Percentiles rank a stretch among this genome's conserved stretches.
phyloP scores from a whole-genome alignment of 2,113 vertebrate species.

The Podarcis raffonei region DNA sequence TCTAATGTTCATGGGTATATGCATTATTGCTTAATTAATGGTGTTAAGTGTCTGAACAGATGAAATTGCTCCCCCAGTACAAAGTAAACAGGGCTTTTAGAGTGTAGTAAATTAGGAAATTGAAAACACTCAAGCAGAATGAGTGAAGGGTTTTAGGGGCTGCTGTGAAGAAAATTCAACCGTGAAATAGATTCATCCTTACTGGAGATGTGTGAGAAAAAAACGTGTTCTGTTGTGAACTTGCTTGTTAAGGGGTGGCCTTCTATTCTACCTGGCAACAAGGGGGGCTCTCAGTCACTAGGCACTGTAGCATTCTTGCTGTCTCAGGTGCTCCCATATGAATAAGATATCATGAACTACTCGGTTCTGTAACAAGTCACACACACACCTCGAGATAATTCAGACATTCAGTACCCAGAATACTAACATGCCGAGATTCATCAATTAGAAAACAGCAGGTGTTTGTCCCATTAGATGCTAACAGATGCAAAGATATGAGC shows the following conservation, averaged over 20 bases:
- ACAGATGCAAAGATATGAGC: neutral
- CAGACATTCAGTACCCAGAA: neutral
- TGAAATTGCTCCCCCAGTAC: conserved; percentile 29
- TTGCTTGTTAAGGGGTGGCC: neutral
- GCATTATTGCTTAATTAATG: conserved; percentile 67
- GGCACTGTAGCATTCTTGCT: conserved; percentile 23
- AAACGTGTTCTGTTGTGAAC: neutral
- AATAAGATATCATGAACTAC: conserved; percentile 32
- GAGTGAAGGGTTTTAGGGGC: conserved; percentile 24
- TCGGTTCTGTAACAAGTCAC: conserved; percentile 35
- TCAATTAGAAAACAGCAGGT: neutral
- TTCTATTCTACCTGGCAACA: conserved; percentile 32
- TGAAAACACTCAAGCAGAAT: conserved; percentile 37
- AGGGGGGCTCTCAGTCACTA: neutral
- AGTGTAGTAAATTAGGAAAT: conserved; percentile 46
- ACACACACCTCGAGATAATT: conserved; percentile 29
- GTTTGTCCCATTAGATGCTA: neutral
- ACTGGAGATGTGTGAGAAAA: neutral
- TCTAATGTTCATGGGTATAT: conserved; percentile 41
- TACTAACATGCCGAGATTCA: neutral
- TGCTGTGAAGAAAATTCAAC: conserved; percentile 21
- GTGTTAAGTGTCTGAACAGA: conserved; percentile 54
- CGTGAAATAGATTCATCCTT: conserved; percentile 22
- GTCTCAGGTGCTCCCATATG: conserved; percentile 33
- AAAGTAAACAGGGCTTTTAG: conserved; percentile 59